Evolutionary conservation across 1,140 invertebrate genomes (phyloP), one percentile per base, ranked within the genome.

Genomic region (Pseudomyrmex cubaensis): DNA sequence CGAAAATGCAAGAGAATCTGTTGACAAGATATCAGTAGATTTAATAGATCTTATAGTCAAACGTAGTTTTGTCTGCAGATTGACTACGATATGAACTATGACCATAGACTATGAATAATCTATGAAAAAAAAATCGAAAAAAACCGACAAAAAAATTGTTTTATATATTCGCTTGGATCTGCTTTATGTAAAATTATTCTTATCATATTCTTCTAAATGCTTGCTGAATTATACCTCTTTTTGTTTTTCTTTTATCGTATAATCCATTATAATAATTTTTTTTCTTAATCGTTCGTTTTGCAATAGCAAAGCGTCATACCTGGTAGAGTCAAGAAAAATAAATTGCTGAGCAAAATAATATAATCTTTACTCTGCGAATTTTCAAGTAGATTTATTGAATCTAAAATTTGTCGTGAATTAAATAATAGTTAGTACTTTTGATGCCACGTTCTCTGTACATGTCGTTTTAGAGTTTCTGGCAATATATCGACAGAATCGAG

Each of bases 371-470:
- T 35, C 35, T 35, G 35, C 5, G 5, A 35, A 35, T 7, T 35
- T 35, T 35, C 35, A 35, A 52, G 13, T 50, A 50, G 12, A 50
- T 50, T 7, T 13, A 50, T 13, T 50, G 35, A 35, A 50, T 50
- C 1, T 1, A 50, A 9, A 52, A 0, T 35, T 52, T 2, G 2
- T 50, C 12, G 54, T n/a, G 59, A 50, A 10, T 67, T 20, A 52
- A 20, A 2, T 44, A 46, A 44, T 8, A 25, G 12, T 54, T 89
- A n/a, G n/a, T n/a, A 91, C 90, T 92, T 92, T 50, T 87, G 85
- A 17, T 92, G 88, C 91, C 91, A 92, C 0, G 78, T 84, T 22
- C 82, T 85, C 59, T 90, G 87, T 2, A 91, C 87, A 78, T 90
- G 74, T 48, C 46, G 89, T 25, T 82, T 90, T 48, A 92, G 70